Evolutionary conservation across 2,797 vertebrate species (phyloP), one percentile per base, ranked within the genome.

Genomic region (Pyrrhura leucotis): DNA sequence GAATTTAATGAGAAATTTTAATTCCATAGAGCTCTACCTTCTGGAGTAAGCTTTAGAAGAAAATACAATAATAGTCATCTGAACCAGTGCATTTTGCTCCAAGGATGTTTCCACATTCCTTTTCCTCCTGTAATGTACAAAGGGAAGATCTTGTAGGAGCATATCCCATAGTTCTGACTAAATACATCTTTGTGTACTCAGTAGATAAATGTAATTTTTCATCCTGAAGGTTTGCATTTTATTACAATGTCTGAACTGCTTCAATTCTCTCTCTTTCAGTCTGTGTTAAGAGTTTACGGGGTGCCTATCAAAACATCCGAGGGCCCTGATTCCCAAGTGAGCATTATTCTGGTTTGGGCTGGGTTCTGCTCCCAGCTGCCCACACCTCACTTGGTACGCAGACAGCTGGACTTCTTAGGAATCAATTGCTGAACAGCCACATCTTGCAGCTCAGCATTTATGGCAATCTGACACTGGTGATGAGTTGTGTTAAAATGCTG

Each of bases 381-480:
- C 22, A 33, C 26, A 19, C 28, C 40, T 59, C 1, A 0, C 50
- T 65, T 47, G 45, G 26, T 45, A 25, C 0, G 0, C 42, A 56
- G 61, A 5, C 39, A 39, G 40, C 40, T 74, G 75, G 78, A 23
- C 75, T 76, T 33, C 56, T 62, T 84, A 22, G 3, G 7, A 66
- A 23, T 66, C 54, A 74, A 1, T 40, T 47, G 39, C 63, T 61
- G n/a, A 50, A 28, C 0, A 2, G 29, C 58, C 22, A 31, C 29
- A 6, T 78, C 66, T 65, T 58, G 33, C 42, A 78, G 61, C 50
- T 63, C 35, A 80, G 48, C 17, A 11, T 47, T 78, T 56, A 11
- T 21, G 44, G 61, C 61, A 67, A 6, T 56, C 39, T 78, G 67
- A 39, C 1, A 4, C 42, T 61, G 45, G 26, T 18, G 62, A 51